These are phyloP conservation scores for Pocillopora grandis DNA, from an alignment of 92 coral and sea anemone species.

Conservation along the genomic window DNA sequence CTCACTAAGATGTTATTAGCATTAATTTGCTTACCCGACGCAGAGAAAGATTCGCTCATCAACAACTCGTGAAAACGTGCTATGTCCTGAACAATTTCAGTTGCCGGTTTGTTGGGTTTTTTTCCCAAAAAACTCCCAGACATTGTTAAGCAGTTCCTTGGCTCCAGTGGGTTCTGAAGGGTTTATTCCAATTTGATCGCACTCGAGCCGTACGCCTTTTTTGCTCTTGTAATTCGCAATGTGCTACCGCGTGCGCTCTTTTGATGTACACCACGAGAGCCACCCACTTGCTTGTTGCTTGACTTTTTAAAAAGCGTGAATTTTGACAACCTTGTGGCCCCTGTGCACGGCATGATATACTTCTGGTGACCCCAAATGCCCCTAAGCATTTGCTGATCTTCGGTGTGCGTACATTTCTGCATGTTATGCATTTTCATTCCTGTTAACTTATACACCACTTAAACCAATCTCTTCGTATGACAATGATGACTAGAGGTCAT, in stretches of 20 bases:
- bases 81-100: conserved; percentile 15
- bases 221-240: conserved; percentile 1
- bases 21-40: too few relatives aligned
- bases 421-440: not conserved
- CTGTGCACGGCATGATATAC: not conserved
- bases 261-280: not conserved
- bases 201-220: not conserved
- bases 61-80: not conserved
- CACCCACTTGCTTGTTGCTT: conserved; percentile 1
- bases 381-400: not conserved
- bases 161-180: conserved; percentile 3
- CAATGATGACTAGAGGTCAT: too few relatives aligned
- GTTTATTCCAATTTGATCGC: not conserved
- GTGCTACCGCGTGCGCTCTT: not conserved
- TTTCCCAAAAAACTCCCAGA: conserved; percentile 7
- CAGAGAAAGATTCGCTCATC: not conserved
- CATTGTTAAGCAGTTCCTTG: not conserved
- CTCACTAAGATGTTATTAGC: not conserved
- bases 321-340: not conserved
- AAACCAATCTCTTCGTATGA: too few relatives aligned
- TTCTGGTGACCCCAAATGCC: not conserved
- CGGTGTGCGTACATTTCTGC: not conserved
- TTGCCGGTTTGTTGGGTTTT: not conserved
- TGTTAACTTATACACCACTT: too few relatives aligned
- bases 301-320: not conserved